Evolutionary conservation across 2,797 vertebrate species (phyloP), one percentile per base, ranked within the genome.

Genomic region (Epinephelus awoara): DNA sequence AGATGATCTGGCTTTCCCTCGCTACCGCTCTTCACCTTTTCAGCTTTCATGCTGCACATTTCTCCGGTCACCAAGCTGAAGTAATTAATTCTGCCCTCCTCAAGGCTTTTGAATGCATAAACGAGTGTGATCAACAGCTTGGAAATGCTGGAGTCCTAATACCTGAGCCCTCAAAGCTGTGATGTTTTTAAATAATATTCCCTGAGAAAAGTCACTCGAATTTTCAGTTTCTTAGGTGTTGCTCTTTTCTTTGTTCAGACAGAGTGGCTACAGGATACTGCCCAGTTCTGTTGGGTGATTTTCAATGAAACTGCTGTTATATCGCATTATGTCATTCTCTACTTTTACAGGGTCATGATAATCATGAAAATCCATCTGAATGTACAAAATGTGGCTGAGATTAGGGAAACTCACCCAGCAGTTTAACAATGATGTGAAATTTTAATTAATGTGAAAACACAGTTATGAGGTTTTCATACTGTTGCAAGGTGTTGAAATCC

Each of bases 31-130:
- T 23, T 76, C 69, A 83, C 71, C 74, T 83, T 75, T 82, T 70
- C 68, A 79, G 49, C 49, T 72, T 74, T 66, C 44, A 56, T 73
- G 56, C 59, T 8, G 47, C 63, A 75, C 67, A 61, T 72, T 77
- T 77, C 65, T 80, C 49, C 38, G 64, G 72, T 76, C 70, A 75
- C 56, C 62, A 17, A 66, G 50, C 72, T 69, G 57, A 72, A 77
- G 66, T 79, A 66, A 88, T 83, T 83, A 69, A 77, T 77, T 74
- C 62, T 75, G 21, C 29, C 0, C 57, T 77, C 77, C 82, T 83
- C 49, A 7, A 70, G 74, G 82, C 77, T 56, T 67, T 50, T 83
- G 64, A 75, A 80, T 79, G 59, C 59, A 80, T 76, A 58, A 76
- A 62, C 2, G 1, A 68, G n/a, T 38, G 52, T 46, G 50, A 82